Percentiles rank a stretch among this genome's conserved stretches.
Conservation (phyloP, 1,140 invertebrate species). For the Plutomurus gul region DNA sequence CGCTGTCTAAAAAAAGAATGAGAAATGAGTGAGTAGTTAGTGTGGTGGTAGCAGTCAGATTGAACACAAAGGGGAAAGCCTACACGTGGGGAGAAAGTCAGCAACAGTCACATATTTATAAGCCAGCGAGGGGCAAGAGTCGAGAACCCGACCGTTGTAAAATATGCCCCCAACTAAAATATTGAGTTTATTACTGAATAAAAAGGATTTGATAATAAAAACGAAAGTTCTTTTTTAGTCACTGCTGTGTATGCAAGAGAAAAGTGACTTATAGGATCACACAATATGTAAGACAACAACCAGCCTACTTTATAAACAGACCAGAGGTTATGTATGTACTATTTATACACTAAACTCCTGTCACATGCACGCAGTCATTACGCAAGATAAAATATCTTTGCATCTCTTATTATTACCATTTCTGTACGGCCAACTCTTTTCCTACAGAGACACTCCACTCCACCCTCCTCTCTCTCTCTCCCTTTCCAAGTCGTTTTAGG, state of each 20-base stretch:
- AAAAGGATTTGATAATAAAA: slow-evolving; percentile 26
- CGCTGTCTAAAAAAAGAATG: too few species aligned
- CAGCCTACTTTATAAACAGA: slow-evolving; percentile 1
- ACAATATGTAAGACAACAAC: background rate
- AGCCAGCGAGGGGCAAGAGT: background rate
- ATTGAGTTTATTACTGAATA: slow-evolving; percentile 9
- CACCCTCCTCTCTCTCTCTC: background rate
- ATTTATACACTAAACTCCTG: slow-evolving; percentile 17
- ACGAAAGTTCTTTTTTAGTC: background rate
- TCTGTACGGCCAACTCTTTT: too few species aligned
- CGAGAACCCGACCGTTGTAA: background rate
- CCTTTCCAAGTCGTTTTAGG: background rate
- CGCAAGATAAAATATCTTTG: slow-evolving; percentile 20
- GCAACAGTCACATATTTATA: background rate
- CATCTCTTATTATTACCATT: slow-evolving; percentile 17
- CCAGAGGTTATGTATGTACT: background rate
- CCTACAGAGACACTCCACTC: background rate
- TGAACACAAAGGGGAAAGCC: background rate
- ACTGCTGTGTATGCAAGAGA: background rate
- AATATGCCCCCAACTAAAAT: background rate
- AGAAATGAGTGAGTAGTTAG: too few species aligned
- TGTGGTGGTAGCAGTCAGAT: too few species aligned
- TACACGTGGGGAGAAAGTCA: too few species aligned
- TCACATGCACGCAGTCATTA: slow-evolving; percentile 22
- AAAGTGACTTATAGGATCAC: slow-evolving; percentile 14